Evolutionary conservation across 2,113 vertebrate genomes (phyloP), one percentile per base, ranked within the genome.

Genomic region (Edolisoma coerulescens): DNA sequence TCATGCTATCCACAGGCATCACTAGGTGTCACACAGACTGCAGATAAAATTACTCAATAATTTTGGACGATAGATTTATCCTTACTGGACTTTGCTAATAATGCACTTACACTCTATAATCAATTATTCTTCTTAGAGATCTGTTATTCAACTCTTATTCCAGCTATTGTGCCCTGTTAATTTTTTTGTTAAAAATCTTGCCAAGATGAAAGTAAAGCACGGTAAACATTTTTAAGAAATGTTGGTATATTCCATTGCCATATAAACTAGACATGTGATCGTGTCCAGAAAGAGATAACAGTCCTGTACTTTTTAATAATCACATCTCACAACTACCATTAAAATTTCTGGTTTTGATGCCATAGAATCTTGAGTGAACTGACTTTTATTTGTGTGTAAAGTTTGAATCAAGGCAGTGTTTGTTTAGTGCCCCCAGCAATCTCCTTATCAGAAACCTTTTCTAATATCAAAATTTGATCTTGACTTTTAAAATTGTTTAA

Each of bases 101-200:
- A 54, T 37, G 6, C 11, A 39, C 56, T 93, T 77, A 49, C 1
- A 3, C 14, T 63, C 16, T n/a, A 24, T 60, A 80, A 65, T 11
- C 16, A 87, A 52, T 69, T 35, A n/a, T 1, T 15, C 2, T 22
- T 70, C 90, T 91, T 57, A 68, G 59, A 84, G 10, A 42, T 20
- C 26, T 78, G 12, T 45, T 42, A 54, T 74, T 69, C 10, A 57
- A 22, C 17, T 84, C 9, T 70, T 28, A 45, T 22, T 81, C 9
- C 7, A 20, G 22, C 15, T 47, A 14, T 47, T 64, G 13, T 8
- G 2, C 2, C 2, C 0, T 54, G 28, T 17, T 71, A 63, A 17
- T 13, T 52, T 79, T 78, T 69, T 65, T 78, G 2, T 64, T 79
- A 3, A 75, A 82, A 74, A 35, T 30, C 27, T 42, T 78, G 20